Conservation (phyloP, 2,888 invertebrate species). For the Calameuta pallipes region DNA sequence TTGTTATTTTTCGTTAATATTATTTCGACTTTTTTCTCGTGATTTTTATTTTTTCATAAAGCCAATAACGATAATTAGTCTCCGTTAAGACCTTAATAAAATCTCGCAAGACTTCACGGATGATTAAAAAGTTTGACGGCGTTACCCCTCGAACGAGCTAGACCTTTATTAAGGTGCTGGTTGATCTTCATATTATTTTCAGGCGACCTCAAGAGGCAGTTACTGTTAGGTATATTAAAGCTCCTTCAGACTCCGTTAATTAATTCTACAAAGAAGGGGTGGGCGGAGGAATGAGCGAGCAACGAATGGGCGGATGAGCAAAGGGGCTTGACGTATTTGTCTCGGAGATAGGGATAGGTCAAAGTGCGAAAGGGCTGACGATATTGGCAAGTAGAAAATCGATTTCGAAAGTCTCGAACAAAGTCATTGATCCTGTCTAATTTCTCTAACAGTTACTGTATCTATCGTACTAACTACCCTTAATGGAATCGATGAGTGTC, state of each 20-base stretch:
- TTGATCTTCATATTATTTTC: conserved; percentile 7
- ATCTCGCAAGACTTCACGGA: neutral
- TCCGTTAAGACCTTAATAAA: neutral
- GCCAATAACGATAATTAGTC: neutral
- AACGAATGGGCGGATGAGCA: neutral
- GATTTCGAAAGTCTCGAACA: neutral
- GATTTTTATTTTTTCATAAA: neutral
- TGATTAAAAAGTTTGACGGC: conserved; percentile 4
- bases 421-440: neutral
- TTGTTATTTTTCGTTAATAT: neutral
- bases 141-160: neutral
- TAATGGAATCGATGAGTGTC: neutral
- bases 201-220: conserved; percentile 2
- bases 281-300: neutral
- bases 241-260: conserved; percentile 3
- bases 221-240: conserved; percentile 15
- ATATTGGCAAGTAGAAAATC: neutral
- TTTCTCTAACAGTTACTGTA: neutral
- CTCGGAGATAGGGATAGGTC: neutral
- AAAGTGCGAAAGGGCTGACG: neutral
- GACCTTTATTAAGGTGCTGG: neutral
- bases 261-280: neutral
- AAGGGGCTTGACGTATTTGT: neutral
- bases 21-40: neutral
- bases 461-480: neutral